phyloP scores from a whole-genome alignment of 1,140 invertebrate genomes.

The Helicorthomorpha holstii region DNA sequence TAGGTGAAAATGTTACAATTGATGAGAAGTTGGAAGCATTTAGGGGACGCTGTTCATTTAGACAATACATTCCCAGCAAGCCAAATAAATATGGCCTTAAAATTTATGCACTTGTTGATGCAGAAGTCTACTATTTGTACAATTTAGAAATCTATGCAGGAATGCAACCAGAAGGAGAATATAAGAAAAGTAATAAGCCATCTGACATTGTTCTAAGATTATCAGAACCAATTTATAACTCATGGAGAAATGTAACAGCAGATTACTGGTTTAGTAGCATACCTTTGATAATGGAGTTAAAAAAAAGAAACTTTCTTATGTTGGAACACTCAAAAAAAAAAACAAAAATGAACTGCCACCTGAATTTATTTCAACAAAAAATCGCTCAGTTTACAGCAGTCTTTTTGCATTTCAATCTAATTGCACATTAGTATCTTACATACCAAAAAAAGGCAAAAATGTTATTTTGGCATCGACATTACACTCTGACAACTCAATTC shows the following conservation, averaged over 20 bases:
- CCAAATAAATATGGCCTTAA: conserved; percentile 30
- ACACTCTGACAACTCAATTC: conserved; percentile 12
- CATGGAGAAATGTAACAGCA: conserved; percentile 12
- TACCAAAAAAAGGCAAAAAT: conserved; percentile 7
- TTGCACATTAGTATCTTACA: conserved; percentile 21
- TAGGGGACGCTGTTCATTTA: conserved; percentile 29
- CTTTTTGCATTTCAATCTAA: conserved; percentile 3
- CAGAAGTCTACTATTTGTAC: conserved; percentile 7
- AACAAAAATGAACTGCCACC: conserved; percentile 27
- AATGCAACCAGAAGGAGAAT: conserved; percentile 1
- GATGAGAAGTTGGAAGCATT: conserved; percentile 32
- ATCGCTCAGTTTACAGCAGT: conserved; percentile 15
- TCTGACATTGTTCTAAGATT: conserved; percentile 10
- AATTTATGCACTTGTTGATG: conserved; percentile 14
- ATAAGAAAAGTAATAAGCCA: conserved; percentile 7
- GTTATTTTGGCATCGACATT: conserved; percentile 11
- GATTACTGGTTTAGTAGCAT: conserved; percentile 15
- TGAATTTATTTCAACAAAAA: conserved; percentile 11
- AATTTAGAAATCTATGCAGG: conserved; percentile 10
- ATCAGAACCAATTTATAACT: conserved; percentile 5
- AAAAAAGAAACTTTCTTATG: conserved; percentile 15
- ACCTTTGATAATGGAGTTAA: conserved; percentile 7
- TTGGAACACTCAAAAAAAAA: conserved; percentile 28
- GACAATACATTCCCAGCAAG: conserved; percentile 30
- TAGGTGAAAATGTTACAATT: conserved; percentile 14